Conservation (phyloP, 1,140 invertebrate genomes). For the Drosophila pseudoobscura region DNA sequence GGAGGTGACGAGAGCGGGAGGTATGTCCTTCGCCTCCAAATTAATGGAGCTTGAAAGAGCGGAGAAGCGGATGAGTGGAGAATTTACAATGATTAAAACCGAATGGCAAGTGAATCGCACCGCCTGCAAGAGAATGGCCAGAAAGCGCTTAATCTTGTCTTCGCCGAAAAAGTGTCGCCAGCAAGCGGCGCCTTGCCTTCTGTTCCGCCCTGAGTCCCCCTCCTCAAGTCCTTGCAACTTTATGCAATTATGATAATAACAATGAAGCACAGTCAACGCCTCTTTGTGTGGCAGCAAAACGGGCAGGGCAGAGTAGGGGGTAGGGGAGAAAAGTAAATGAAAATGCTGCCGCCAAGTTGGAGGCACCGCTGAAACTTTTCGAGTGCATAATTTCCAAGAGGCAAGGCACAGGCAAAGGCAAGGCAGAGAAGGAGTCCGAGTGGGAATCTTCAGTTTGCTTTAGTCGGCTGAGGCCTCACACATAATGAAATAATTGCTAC, state of each 20-base stretch:
- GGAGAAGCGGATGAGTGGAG: neutral
- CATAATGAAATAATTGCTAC: slow-evolving; percentile 76
- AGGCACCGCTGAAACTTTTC: slow-evolving; percentile 48
- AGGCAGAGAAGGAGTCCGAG: slow-evolving; percentile 4
- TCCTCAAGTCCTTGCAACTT: slow-evolving; percentile 38
- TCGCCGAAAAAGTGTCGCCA: slow-evolving; percentile 36
- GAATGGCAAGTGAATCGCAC: slow-evolving; percentile 5
- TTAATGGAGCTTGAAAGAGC: slow-evolving; percentile 43
- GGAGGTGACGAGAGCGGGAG: neutral
- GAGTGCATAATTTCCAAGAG: slow-evolving; percentile 54
- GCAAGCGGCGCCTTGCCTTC: slow-evolving; percentile 40
- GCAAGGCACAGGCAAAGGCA: slow-evolving; percentile 4
- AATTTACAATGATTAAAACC: slow-evolving; percentile 66
- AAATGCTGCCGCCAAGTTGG: slow-evolving; percentile 13
- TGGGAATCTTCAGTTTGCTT: slow-evolving; percentile 45
- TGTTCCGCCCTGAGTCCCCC: neutral
- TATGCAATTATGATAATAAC: slow-evolving; percentile 80
- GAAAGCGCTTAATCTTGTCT: slow-evolving; percentile 41
- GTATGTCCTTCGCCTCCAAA: slow-evolving; percentile 8
- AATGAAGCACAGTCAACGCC: slow-evolving; percentile 56
- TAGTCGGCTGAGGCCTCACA: slow-evolving; percentile 30
- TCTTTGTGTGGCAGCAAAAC: slow-evolving; percentile 33
- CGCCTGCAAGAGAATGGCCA: neutral
- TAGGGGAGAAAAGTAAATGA: slow-evolving; percentile 26
- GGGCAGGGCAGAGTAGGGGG: neutral